Conservation (phyloP, 2,797 vertebrate species). For the Mionectes olivaceus region DNA sequence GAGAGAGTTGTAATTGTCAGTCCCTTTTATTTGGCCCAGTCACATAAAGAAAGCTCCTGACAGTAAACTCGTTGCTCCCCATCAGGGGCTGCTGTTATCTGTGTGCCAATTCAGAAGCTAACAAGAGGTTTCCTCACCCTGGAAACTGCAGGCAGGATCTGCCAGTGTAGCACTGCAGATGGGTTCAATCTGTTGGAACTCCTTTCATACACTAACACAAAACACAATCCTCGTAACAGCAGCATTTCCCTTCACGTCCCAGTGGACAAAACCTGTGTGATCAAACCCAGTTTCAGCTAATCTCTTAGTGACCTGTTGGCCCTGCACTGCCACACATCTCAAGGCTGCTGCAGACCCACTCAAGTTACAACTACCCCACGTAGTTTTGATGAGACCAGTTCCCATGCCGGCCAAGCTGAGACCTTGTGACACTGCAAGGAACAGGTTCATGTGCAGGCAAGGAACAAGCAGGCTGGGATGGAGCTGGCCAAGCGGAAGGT, state of each 20-base stretch:
- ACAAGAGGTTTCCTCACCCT: neutral
- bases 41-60: neutral
- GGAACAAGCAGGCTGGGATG: neutral
- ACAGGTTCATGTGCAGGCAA: neutral
- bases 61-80: neutral
- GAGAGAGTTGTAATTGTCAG: neutral
- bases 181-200: neutral
- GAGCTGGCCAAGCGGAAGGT: neutral
- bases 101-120: neutral
- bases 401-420: neutral
- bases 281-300: neutral
- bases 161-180: neutral
- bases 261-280: neutral
- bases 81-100: neutral
- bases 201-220: neutral
- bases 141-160: neutral
- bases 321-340: neutral
- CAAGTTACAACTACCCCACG: neutral
- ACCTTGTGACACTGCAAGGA: neutral
- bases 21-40: neutral
- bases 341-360: neutral
- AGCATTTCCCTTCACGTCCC: neutral
- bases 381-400: neutral
- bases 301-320: neutral
- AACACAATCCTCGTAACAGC: accelerated